Evolutionary conservation across 2,113 vertebrate genomes (phyloP).

Genomic region (Cettia cetti): DNA sequence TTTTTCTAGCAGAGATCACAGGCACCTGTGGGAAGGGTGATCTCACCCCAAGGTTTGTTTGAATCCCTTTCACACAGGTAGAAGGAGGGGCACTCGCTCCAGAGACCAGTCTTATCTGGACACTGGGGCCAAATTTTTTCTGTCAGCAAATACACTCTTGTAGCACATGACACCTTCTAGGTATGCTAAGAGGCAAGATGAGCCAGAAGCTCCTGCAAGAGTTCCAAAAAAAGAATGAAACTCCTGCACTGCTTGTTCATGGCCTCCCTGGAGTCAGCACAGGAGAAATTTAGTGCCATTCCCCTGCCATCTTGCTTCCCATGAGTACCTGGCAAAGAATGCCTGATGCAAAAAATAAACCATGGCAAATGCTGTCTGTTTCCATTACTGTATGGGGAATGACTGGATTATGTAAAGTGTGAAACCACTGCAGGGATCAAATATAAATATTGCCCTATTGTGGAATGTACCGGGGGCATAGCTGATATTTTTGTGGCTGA

Average conservation of each 20-base stretch:
- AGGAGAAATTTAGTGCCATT: slow-evolving; percentile 2
- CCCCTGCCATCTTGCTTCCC: slow-evolving; percentile 40
- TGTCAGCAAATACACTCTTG: neutral
- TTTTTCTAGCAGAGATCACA: neutral
- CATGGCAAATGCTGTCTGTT: slow-evolving; percentile 1
- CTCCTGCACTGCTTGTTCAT: neutral
- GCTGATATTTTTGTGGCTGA: slow-evolving; percentile 36
- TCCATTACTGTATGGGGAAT: slow-evolving; percentile 54
- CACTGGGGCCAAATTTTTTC: neutral
- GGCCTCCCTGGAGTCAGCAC: neutral
- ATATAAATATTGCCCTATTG: slow-evolving; percentile 17
- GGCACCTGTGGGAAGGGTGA: neutral
- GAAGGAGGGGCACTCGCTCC: neutral
- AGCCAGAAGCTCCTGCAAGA: neutral
- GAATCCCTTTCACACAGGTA: neutral
- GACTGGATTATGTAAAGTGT: slow-evolving; percentile 32
- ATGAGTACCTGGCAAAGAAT: slow-evolving; percentile 45
- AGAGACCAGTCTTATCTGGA: neutral
- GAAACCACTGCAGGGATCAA: slow-evolving; percentile 18
- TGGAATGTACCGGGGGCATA: neutral
- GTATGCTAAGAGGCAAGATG: neutral
- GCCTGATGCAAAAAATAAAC: slow-evolving; percentile 57
- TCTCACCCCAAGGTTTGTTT: neutral
- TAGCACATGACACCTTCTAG: neutral
- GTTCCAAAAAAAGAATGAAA: slow-evolving; percentile 15